These are phyloP conservation scores for Anticlea derivata DNA, from an alignment of 2,888 invertebrate species.

Conservation along the genomic window DNA sequence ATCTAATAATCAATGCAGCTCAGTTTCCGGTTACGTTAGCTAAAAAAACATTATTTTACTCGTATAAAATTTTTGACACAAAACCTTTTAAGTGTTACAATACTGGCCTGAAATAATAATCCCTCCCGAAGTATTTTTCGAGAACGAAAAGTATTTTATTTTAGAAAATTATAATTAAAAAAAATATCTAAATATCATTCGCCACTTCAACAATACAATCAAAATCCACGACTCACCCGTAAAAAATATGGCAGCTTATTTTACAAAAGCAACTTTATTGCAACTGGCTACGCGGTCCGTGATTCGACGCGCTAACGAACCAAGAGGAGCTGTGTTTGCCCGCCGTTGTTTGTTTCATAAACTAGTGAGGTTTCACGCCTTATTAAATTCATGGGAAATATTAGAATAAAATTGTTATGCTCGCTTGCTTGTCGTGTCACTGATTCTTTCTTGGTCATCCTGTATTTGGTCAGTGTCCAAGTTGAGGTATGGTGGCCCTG, in stretches of 20 bases:
- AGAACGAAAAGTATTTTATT: neutral
- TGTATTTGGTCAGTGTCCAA: too few species aligned
- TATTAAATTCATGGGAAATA: constrained; percentile 12
- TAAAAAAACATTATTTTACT: too few species aligned
- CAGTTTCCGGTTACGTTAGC: too few species aligned
- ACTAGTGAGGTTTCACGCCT: constrained; percentile 22
- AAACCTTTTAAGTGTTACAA: too few species aligned
- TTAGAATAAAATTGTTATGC: too few species aligned
- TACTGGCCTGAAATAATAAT: too few species aligned
- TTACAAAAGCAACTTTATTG: constrained; percentile 47
- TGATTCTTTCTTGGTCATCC: too few species aligned
- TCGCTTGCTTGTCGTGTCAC: too few species aligned
- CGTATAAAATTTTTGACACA: too few species aligned
- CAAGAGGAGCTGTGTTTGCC: constrained; percentile 51
- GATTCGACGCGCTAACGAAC: constrained; percentile 54
- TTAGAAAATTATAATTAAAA: neutral
- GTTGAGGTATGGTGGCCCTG: too few species aligned
- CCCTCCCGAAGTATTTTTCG: too few species aligned
- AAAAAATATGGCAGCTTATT: constrained; percentile 46
- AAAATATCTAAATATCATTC: neutral
- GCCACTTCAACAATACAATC: neutral
- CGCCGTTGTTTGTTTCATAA: constrained; percentile 49
- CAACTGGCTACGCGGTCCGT: constrained; percentile 33
- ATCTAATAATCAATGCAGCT: too few species aligned
- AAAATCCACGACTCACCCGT: constrained; percentile 12